A percentile compares a stretch with the other conserved stretches of the same genome.
Evolutionary conservation across 2,113 vertebrate genomes (phyloP).

Genomic region (Prionailurus viverrinus): DNA sequence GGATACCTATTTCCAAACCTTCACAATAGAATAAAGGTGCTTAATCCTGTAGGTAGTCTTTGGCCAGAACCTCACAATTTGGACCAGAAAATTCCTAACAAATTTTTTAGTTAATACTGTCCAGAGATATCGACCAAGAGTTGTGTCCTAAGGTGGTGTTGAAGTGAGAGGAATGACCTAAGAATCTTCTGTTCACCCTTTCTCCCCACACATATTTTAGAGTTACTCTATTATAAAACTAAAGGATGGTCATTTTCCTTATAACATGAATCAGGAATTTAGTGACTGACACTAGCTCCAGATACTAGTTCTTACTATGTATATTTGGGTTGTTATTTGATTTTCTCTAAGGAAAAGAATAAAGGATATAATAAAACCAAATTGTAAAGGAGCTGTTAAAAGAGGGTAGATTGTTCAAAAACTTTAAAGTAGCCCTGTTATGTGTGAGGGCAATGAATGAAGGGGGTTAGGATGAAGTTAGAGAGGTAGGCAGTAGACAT

Average conservation of each 20-base stretch:
- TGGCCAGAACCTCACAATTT: background rate
- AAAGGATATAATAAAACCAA: background rate
- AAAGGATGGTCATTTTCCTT: background rate
- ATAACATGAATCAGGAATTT: background rate
- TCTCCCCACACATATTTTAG: background rate
- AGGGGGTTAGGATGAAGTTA: background rate
- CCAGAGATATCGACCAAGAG: background rate
- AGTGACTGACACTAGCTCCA: background rate
- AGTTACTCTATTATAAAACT: background rate
- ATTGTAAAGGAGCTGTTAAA: background rate
- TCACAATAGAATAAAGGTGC: background rate
- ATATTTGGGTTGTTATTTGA: background rate
- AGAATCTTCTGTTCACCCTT: too few relatives aligned
- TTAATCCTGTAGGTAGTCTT: background rate
- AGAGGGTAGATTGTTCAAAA: background rate
- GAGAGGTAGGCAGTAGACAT: background rate
- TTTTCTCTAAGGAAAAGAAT: background rate
- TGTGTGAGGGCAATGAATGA: fast-evolving
- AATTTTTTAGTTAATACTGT: background rate
- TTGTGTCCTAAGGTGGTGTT: background rate
- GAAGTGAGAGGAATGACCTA: background rate
- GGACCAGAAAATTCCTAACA: background rate
- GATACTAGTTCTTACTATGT: background rate
- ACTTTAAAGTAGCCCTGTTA: background rate
- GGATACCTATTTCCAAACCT: background rate